A percentile compares a stretch with the other conserved stretches of the same genome.
phyloP scores from a whole-genome alignment of 2,113 vertebrate species.

The Actenoides lindsayi region DNA sequence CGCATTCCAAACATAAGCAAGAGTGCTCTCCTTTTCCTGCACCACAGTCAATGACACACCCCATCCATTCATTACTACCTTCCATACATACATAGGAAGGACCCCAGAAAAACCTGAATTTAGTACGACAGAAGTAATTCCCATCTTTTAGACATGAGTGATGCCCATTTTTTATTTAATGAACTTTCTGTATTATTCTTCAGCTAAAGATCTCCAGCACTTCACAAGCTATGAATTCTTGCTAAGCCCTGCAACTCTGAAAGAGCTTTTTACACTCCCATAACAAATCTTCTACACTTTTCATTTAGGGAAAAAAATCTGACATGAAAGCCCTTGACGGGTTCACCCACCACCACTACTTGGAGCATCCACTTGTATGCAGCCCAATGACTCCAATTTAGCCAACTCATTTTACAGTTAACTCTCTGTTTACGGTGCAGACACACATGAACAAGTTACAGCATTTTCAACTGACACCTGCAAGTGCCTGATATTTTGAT shows the following conservation, averaged over 20 bases:
- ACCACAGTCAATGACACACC: neutral
- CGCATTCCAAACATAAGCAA: neutral
- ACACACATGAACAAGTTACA: neutral
- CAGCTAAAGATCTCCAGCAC: neutral
- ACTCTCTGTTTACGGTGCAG: neutral
- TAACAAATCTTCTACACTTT: neutral
- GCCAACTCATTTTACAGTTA: neutral
- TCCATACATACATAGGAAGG: neutral
- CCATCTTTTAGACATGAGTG: neutral
- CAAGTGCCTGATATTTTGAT: neutral
- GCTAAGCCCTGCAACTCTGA: neutral
- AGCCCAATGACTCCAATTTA: neutral
- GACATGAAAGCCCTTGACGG: neutral
- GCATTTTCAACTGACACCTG: neutral
- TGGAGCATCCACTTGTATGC: fast-evolving
- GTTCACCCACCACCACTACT: neutral
- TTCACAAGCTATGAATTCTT: neutral
- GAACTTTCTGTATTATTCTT: neutral
- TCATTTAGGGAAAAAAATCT: neutral
- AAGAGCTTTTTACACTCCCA: neutral
- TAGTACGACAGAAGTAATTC: neutral
- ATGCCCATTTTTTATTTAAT: neutral
- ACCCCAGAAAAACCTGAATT: neutral
- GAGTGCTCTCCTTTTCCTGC: neutral
- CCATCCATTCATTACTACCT: neutral